Evolutionary conservation across 2,113 vertebrate species (phyloP).

Genomic region (Verasper variegatus): DNA sequence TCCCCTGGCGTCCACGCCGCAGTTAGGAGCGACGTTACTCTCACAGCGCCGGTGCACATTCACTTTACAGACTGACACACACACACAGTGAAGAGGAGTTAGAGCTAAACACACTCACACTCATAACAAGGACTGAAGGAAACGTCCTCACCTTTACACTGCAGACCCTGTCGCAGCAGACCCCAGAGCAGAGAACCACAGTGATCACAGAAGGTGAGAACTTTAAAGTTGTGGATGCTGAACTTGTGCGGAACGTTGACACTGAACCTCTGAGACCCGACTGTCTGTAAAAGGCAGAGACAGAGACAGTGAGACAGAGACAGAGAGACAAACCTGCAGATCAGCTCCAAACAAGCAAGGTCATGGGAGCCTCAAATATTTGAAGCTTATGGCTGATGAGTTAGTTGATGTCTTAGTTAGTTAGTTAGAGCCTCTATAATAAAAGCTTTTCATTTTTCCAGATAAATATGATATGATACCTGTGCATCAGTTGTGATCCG

Average conservation of each 20-base stretch:
- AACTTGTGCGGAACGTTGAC: slow-evolving; percentile 98
- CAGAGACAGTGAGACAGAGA: not conserved
- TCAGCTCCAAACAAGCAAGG: not conserved
- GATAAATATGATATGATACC: no score
- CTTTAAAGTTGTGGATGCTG: slow-evolving; percentile 97
- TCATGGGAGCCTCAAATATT: no score
- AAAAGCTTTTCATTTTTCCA: no score
- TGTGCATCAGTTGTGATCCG: no score
- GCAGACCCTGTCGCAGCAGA: slow-evolving; percentile 93
- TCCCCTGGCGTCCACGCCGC: slow-evolving; percentile 93
- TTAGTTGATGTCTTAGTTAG: no score
- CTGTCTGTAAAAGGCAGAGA: slow-evolving; percentile 73
- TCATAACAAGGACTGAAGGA: not conserved
- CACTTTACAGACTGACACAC: slow-evolving; percentile 92
- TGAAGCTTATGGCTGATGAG: no score
- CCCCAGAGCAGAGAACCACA: slow-evolving; percentile 97
- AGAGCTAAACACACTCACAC: not conserved
- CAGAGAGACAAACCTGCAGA: slow-evolving; percentile 1
- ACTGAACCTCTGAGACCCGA: slow-evolving; percentile 95
- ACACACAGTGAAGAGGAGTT: not conserved
- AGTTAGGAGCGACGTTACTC: slow-evolving; percentile 97
- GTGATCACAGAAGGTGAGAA: slow-evolving; percentile 97
- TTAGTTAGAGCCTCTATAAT: no score
- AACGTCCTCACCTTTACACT: slow-evolving; percentile 89
- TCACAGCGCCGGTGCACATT: slow-evolving; percentile 97